Percentiles rank a stretch among this genome's conserved stretches.
Evolutionary conservation across 1,140 invertebrate species (phyloP).

Genomic region (Drosophila auraria): DNA sequence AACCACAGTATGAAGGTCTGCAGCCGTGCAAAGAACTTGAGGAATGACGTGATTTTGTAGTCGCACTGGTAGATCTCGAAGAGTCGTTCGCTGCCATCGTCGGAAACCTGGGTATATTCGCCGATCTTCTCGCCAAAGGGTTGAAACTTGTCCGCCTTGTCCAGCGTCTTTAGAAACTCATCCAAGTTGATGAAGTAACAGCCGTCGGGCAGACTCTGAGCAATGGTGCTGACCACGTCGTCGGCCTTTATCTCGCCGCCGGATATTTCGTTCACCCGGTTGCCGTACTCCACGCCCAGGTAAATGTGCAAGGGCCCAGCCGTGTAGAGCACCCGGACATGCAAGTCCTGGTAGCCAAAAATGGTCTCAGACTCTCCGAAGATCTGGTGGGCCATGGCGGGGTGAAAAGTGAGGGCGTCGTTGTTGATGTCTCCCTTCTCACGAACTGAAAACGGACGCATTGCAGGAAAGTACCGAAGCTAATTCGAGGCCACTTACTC

Average conservation of each 20-base stretch:
- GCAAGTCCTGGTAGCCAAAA: constrained; percentile 95
- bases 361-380: constrained; percentile 97
- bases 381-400: constrained; percentile 97
- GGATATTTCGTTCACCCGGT: constrained; percentile 75
- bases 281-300: constrained; percentile 85
- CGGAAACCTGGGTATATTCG: constrained; percentile 80
- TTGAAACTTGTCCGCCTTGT: constrained; percentile 82
- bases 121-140: constrained; percentile 85
- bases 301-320: constrained; percentile 92
- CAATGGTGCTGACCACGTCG: constrained; percentile 90
- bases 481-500: constrained; percentile 85
- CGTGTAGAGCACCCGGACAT: constrained; percentile 92
- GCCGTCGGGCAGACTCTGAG: constrained; percentile 86
- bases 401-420: constrained; percentile 90
- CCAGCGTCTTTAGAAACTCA: constrained; percentile 81
- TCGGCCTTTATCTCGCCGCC: constrained; percentile 90
- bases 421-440: constrained; percentile 90
- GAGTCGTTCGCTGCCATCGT: constrained; percentile 86
- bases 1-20: constrained; percentile 98
- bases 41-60: constrained; percentile 89
- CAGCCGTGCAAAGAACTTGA: constrained; percentile 92
- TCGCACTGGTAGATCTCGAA: constrained; percentile 94
- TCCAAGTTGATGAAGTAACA: constrained; percentile 83
- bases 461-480: background rate
- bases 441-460: constrained; percentile 86